phyloP scores from a whole-genome alignment of 2,888 invertebrate species.

The Auanema sp. region DNA sequence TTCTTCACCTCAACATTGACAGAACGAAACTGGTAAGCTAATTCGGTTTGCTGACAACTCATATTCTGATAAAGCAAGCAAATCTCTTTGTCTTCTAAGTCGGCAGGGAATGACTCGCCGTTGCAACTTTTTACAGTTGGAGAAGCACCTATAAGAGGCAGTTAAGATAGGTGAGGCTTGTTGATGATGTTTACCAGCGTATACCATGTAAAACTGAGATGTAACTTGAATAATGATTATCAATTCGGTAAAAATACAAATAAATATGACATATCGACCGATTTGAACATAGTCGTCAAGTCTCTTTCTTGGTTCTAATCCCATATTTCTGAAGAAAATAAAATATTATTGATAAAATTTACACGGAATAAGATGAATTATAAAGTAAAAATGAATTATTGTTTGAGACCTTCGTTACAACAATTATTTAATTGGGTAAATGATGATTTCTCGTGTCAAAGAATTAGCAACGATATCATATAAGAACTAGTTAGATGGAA shows the following conservation, averaged over 20 bases:
- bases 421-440: too few relatives aligned
- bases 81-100: slow-evolving; percentile 29
- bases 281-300: slow-evolving; percentile 43
- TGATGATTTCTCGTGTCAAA: too few relatives aligned
- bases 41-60: slow-evolving; percentile 29
- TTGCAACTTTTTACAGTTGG: slow-evolving; percentile 28
- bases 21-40: slow-evolving; percentile 39
- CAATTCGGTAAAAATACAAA: slow-evolving; percentile 39
- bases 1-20: slow-evolving; percentile 44
- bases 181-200: slow-evolving; percentile 42
- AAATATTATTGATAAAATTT: too few relatives aligned
- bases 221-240: slow-evolving; percentile 37
- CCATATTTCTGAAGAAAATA: too few relatives aligned
- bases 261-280: slow-evolving; percentile 34
- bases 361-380: too few relatives aligned
- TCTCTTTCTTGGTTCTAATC: slow-evolving; percentile 7
- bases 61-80: slow-evolving; percentile 22
- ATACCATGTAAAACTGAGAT: slow-evolving; percentile 49
- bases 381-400: too few relatives aligned
- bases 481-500: too few relatives aligned
- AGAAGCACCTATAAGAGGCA: slow-evolving; percentile 26
- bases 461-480: too few relatives aligned
- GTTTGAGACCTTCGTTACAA: too few relatives aligned
- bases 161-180: neutral
- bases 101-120: slow-evolving; percentile 12